phyloP scores from a whole-genome alignment of 2,113 vertebrate species.

The Agapornis roseicollis region DNA sequence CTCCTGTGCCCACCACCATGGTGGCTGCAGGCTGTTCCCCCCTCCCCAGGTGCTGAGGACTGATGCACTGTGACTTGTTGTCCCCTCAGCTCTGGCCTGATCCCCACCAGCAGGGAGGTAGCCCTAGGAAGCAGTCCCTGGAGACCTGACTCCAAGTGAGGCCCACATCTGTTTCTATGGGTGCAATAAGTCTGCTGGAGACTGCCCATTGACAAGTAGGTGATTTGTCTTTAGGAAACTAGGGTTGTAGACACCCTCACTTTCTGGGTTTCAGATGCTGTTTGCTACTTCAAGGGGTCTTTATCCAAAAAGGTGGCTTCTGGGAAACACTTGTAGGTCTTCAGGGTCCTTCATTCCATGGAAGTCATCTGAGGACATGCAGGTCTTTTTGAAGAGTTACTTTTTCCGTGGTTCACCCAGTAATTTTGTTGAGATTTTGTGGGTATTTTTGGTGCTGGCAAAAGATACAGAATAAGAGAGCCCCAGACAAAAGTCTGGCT shows the following conservation, averaged over 20 bases:
- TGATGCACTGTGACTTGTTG: neutral
- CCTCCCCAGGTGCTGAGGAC: accelerated
- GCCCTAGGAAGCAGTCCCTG: neutral
- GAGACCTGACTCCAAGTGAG: neutral
- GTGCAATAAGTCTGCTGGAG: neutral
- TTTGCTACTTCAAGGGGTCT: neutral
- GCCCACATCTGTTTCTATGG: neutral
- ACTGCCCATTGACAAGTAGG: neutral
- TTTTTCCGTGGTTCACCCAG: neutral
- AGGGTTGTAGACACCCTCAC: neutral
- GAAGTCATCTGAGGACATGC: neutral
- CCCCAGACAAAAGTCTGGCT: neutral
- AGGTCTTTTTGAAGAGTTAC: neutral
- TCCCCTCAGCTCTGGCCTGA: neutral
- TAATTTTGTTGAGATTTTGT: neutral
- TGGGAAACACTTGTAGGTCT: neutral
- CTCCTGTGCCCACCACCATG: neutral
- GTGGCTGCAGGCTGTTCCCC: neutral
- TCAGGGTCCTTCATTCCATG: neutral
- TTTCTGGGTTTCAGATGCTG: neutral
- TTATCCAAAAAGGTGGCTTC: neutral
- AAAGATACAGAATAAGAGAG: neutral
- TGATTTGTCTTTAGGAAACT: neutral
- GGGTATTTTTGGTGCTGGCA: neutral
- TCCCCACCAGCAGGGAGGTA: neutral